Evolutionary conservation across 2,113 vertebrate genomes (phyloP).

Genomic region (Triplophysa dalaica): DNA sequence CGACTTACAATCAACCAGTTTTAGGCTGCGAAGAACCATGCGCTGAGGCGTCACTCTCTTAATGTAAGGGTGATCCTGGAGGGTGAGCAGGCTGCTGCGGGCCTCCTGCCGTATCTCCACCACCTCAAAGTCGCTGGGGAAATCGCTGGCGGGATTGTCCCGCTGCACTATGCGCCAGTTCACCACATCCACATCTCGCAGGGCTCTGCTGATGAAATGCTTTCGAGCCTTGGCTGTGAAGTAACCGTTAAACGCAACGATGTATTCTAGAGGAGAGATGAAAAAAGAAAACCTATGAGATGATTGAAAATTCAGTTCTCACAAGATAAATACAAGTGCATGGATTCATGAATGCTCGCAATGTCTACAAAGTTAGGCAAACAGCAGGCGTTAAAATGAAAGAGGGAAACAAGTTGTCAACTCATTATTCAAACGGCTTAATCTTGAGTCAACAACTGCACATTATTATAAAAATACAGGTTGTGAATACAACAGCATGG

Average conservation of each 20-base stretch:
- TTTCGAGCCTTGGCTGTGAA: slow-evolving; percentile 91
- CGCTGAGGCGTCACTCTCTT: slow-evolving; percentile 94
- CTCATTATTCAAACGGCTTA: slow-evolving; percentile 13
- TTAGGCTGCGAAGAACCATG: slow-evolving; percentile 90
- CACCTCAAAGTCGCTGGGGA: slow-evolving; percentile 96
- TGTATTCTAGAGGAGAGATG: slow-evolving; percentile 83
- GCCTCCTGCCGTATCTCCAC: slow-evolving; percentile 89
- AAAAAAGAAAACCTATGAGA: neutral
- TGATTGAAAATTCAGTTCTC: neutral
- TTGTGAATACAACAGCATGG: no score
- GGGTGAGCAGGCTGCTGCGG: slow-evolving; percentile 78
- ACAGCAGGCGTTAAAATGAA: neutral
- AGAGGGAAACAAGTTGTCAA: neutral
- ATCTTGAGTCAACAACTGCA: neutral
- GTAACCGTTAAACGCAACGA: slow-evolving; percentile 88
- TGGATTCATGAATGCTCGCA: neutral
- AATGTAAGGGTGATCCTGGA: slow-evolving; percentile 94
- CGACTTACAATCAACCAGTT: slow-evolving; percentile 85
- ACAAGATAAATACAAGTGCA: neutral
- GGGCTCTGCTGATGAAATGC: slow-evolving; percentile 91
- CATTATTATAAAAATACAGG: no score
- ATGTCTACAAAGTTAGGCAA: neutral
- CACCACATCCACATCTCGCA: slow-evolving; percentile 78
- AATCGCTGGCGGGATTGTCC: slow-evolving; percentile 94
- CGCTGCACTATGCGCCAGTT: slow-evolving; percentile 93